These are phyloP conservation scores for Eubasilissa splendida DNA, from an alignment of 2,888 invertebrate genomes.

Conservation along the genomic window DNA sequence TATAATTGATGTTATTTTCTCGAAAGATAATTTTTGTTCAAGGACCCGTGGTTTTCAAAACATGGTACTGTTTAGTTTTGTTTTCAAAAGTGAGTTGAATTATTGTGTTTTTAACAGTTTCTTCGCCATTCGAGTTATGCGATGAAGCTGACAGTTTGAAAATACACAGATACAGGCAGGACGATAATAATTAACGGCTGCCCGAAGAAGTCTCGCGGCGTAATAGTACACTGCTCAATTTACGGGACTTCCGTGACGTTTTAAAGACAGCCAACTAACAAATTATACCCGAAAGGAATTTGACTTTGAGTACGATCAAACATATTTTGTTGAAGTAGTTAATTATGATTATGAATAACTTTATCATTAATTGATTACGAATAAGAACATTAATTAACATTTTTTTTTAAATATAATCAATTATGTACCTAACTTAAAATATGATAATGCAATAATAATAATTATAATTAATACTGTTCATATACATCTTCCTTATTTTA, in stretches of 20 bases:
- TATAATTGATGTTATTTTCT: no score
- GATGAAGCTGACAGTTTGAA: slow-evolving; percentile 33
- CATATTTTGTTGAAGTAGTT: no score
- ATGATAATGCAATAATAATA: no score
- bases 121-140: slow-evolving; percentile 12
- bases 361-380: no score
- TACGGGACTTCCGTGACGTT: neutral
- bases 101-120: slow-evolving; percentile 6
- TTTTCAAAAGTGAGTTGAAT: slow-evolving; percentile 15
- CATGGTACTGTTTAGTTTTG: slow-evolving; percentile 8
- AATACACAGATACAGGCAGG: slow-evolving; percentile 17
- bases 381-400: no score
- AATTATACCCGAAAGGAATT: neutral
- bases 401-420: no score
- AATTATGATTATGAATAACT: no score
- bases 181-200: slow-evolving; percentile 9
- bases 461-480: no score
- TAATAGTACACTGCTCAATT: neutral
- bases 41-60: neutral
- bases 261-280: neutral
- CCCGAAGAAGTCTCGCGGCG: neutral
- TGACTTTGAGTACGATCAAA: no score
- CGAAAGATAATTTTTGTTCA: neutral
- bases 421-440: no score
- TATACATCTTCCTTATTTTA: no score